These are phyloP conservation scores for Corvus cornix DNA, from an alignment of 2,113 vertebrate species.

Conservation along the genomic window DNA sequence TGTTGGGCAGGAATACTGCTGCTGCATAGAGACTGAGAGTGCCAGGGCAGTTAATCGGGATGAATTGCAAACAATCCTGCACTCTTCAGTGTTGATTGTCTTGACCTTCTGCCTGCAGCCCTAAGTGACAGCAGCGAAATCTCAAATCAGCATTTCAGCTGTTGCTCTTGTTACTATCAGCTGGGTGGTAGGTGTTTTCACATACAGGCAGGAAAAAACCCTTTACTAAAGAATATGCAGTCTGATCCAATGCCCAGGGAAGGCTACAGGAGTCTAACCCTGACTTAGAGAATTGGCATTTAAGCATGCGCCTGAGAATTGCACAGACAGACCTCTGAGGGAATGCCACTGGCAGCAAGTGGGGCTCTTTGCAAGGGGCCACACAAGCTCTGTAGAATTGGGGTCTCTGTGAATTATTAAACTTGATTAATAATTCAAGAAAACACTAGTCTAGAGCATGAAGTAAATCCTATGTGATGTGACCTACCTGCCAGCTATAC, in stretches of 20 bases:
- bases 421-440: slow-evolving; percentile 35
- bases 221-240: neutral
- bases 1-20: neutral
- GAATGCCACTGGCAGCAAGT: neutral
- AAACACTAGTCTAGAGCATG: slow-evolving; percentile 22
- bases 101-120: neutral
- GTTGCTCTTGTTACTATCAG: neutral
- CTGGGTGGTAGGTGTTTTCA: neutral
- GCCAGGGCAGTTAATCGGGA: neutral
- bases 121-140: neutral
- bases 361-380: neutral
- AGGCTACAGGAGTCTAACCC: neutral
- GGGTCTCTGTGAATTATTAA: slow-evolving; percentile 47
- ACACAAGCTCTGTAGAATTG: neutral
- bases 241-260: neutral
- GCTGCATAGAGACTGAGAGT: neutral
- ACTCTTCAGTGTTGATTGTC: neutral
- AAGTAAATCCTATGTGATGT: neutral
- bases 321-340: neutral
- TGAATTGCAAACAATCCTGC: neutral
- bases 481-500: slow-evolving; percentile 1
- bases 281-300: neutral
- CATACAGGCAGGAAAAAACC: neutral
- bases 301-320: accelerated
- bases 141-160: neutral